Percentiles rank a stretch among this genome's conserved stretches.
Evolutionary conservation across 2,797 vertebrate species (phyloP).

Genomic region (Melanogrammus aeglefinus): DNA sequence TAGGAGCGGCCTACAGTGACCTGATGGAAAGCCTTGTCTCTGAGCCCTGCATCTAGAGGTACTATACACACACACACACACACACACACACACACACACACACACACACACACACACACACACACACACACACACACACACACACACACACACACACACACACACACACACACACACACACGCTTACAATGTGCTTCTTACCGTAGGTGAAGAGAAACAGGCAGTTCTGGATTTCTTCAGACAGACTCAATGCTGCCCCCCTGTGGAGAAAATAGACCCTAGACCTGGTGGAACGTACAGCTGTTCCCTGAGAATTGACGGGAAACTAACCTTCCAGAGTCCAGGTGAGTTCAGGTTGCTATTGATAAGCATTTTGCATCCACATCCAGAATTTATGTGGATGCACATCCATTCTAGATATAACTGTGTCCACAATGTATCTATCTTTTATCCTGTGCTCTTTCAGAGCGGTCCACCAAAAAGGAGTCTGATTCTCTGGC

Average conservation of each 20-base stretch:
- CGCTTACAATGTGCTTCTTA: neutral
- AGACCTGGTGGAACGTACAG: neutral
- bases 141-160: neutral
- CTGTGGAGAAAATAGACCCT: neutral
- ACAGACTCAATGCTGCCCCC: neutral
- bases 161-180: neutral
- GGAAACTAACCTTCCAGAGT: slow-evolving; percentile 1
- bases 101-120: neutral
- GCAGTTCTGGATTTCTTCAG: neutral
- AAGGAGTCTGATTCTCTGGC: neutral
- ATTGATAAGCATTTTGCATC: neutral
- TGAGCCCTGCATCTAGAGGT: slow-evolving; percentile 14
- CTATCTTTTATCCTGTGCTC: too few relatives aligned
- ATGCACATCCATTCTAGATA: too few relatives aligned
- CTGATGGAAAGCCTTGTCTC: slow-evolving; percentile 22
- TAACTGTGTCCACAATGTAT: too few relatives aligned
- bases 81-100: neutral
- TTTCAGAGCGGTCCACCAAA: neutral
- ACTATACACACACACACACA: neutral
- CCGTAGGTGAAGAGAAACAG: neutral
- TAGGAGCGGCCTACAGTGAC: slow-evolving; percentile 29
- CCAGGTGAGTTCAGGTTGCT: neutral
- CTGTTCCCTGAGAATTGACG: neutral
- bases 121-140: neutral
- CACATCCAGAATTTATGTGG: neutral